These are phyloP conservation scores for Popillia japonica DNA, from an alignment of 1,140 invertebrate genomes.

Conservation along the genomic window DNA sequence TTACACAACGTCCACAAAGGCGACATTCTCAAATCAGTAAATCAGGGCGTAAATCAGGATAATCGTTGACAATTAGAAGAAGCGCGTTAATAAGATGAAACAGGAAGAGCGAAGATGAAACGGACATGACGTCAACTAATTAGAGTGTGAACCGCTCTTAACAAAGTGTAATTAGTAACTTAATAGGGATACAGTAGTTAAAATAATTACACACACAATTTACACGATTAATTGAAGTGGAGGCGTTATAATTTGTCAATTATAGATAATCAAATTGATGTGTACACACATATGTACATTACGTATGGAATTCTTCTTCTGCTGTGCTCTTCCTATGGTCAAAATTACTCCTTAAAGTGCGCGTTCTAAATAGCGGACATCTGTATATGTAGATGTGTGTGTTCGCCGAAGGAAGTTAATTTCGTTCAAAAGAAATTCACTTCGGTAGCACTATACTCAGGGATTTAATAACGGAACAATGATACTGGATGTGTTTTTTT, in stretches of 20 bases:
- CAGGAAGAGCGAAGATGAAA: constrained; percentile 51
- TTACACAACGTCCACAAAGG: not conserved
- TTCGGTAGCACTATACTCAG: no score
- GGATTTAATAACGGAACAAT: no score
- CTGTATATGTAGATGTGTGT: no score
- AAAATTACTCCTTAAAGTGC: not conserved
- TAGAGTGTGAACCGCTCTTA: constrained; percentile 57
- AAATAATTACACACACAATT: constrained; percentile 57
- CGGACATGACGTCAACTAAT: constrained; percentile 58
- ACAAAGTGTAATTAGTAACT: constrained; percentile 59
- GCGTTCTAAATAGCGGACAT: not conserved
- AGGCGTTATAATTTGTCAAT: constrained; percentile 45
- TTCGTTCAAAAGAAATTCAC: no score
- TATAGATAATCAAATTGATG: constrained; percentile 35
- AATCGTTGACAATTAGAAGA: constrained; percentile 34
- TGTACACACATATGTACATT: constrained; percentile 20
- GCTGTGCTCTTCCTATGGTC: not conserved
- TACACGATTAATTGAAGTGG: constrained; percentile 49
- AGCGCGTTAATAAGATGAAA: constrained; percentile 38
- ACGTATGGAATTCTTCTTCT: not conserved
- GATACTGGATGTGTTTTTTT: no score
- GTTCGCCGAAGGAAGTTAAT: no score
- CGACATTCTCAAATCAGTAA: constrained; percentile 27
- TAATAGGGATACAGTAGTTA: constrained; percentile 60
- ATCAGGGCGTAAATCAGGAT: constrained; percentile 37